Evolutionary conservation across 2,113 vertebrate genomes (phyloP), one percentile per base, ranked within the genome.

Genomic region (Maccullochella peelii): DNA sequence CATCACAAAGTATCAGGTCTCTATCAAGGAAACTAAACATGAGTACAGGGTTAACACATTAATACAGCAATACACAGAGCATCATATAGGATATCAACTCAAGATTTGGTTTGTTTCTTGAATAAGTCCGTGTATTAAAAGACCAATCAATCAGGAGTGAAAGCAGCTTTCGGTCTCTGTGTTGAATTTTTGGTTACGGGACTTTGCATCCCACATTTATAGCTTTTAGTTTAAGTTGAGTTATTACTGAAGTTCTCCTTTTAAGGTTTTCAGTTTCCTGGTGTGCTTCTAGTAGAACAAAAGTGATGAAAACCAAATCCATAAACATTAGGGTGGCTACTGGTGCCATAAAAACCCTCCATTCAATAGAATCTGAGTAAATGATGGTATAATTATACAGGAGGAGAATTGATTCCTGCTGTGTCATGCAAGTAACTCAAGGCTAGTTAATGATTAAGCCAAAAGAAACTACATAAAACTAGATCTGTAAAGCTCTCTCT

Each of bases 361-460:
- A 73, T 85, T 83, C 83, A 69, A 92, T 90, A 77, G 80, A 59
- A 90, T 91, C 87, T 79, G 40, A 59, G 80, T 93, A 94, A 93
- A 93, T 92, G 69, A 94, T 91, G 82, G 84, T 76, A 90, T 89
- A 94, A 93, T 94, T 94, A 93, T 83, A 90, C 75, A 84, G 81
- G 67, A 84, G 59, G 44, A 68, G 77, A 78, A 93, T 94, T 89
- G 94, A 95, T 95, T 93, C 85, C 83, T 84, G 77, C 71, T 86
- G 86, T 90, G 83, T 90, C 90, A 90, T 71, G 84, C 77, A 80
- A 84, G 88, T 92, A 94, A 94, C 83, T 94, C 89, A 92, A 86
- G 87, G 83, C 87, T 90, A 81, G 87, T 92, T 91, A 94, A 92
- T 84, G 84, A 92, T 89, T 83, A 74, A 89, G 78, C 40, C 23